Conservation (phyloP, 2,888 invertebrate genomes). For the Thysanoteuthis rhombus region DNA sequence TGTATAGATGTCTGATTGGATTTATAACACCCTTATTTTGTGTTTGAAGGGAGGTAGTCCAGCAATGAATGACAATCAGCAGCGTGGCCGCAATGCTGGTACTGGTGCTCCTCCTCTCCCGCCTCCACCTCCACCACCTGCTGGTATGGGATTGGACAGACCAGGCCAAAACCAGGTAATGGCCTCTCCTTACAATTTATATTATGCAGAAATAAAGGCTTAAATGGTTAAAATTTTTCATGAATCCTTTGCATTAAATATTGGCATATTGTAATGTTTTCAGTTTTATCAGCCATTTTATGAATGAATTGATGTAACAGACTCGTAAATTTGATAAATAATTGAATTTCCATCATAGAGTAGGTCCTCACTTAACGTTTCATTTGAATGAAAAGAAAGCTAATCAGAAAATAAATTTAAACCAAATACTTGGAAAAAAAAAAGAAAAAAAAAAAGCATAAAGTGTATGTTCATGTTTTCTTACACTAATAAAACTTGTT, state of each 20-base stretch:
- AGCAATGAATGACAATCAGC: conserved; percentile 36
- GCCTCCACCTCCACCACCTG: conserved; percentile 60
- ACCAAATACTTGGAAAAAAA: too few relatives aligned
- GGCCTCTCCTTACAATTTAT: not conserved
- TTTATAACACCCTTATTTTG: not conserved
- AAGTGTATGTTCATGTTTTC: too few relatives aligned
- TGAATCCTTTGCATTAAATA: not conserved
- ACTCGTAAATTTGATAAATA: too few relatives aligned
- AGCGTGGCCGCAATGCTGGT: conserved; percentile 40
- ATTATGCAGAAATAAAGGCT: not conserved
- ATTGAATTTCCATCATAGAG: too few relatives aligned
- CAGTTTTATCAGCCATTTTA: too few relatives aligned
- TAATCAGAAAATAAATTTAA: too few relatives aligned
- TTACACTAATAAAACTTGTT: too few relatives aligned
- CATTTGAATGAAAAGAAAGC: too few relatives aligned
- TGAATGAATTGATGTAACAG: too few relatives aligned
- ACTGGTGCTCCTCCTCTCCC: conserved; percentile 62
- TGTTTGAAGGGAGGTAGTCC: conserved; percentile 27
- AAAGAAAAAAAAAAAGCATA: too few relatives aligned
- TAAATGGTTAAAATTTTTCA: conserved; percentile 13
- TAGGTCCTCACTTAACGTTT: too few relatives aligned
- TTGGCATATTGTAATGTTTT: not conserved
- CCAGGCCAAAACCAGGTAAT: conserved; percentile 32
- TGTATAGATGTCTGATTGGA: too few relatives aligned
- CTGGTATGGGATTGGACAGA: conserved; percentile 45